These are phyloP conservation scores for Cartodere bifasciata DNA, from an alignment of 2,888 invertebrate genomes.

Conservation along the genomic window DNA sequence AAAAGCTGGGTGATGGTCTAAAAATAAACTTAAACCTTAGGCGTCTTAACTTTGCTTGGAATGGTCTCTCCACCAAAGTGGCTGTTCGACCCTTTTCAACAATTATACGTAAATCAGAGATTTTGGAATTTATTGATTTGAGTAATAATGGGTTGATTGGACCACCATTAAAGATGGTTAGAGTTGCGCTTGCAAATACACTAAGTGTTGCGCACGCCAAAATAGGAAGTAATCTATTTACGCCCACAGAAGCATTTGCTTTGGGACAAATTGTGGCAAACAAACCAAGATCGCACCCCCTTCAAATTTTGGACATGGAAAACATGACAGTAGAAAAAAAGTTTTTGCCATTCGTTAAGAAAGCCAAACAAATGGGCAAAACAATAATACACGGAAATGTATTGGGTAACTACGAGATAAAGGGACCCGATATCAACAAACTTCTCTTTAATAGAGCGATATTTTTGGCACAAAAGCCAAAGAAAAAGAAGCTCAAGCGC, in stretches of 20 bases:
- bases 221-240: slow-evolving; percentile 40
- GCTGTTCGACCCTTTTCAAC: slow-evolving; percentile 22
- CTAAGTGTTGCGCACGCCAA: slow-evolving; percentile 33
- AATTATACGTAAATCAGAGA: slow-evolving; percentile 21
- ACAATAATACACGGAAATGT: slow-evolving; percentile 34
- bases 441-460: slow-evolving; percentile 38
- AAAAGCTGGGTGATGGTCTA: slow-evolving; percentile 30
- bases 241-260: slow-evolving; percentile 34
- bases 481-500: slow-evolving; percentile 32
- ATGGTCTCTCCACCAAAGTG: slow-evolving; percentile 31
- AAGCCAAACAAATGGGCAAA: slow-evolving; percentile 22
- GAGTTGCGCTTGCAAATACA: slow-evolving; percentile 35
- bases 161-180: slow-evolving; percentile 27
- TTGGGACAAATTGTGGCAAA: slow-evolving; percentile 31
- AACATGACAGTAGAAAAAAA: slow-evolving; percentile 32
- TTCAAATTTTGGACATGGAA: slow-evolving; percentile 37
- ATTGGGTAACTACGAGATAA: slow-evolving; percentile 35
- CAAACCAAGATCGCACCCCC: slow-evolving; percentile 23
- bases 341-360: slow-evolving; percentile 17
- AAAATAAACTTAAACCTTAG: slow-evolving; percentile 25
- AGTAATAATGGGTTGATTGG: slow-evolving; percentile 30
- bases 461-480: slow-evolving; percentile 36
- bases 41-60: slow-evolving; percentile 37
- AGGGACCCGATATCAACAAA: slow-evolving; percentile 34
- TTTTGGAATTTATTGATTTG: slow-evolving; percentile 28